Evolutionary conservation across 2,113 vertebrate genomes (phyloP).

Genomic region (Dolichotis patagonum): DNA sequence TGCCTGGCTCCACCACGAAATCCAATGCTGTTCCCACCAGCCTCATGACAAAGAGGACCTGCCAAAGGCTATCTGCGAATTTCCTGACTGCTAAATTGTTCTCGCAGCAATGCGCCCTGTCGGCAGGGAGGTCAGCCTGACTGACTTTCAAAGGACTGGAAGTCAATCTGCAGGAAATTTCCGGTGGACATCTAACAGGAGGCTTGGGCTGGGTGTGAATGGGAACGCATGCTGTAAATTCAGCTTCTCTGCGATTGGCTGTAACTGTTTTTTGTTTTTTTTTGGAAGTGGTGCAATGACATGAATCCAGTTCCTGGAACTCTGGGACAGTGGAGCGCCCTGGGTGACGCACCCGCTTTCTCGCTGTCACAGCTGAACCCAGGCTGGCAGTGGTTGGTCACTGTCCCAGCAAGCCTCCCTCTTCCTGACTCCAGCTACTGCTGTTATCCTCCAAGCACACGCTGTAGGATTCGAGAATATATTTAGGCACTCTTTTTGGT

Average conservation of each 20-base stretch:
- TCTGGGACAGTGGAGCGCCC: background rate
- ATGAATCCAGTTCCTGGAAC: background rate
- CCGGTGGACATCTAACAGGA: background rate
- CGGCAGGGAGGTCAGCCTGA: background rate
- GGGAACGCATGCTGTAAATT: background rate
- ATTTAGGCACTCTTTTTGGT: background rate
- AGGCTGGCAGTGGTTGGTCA: background rate
- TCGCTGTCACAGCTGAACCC: background rate
- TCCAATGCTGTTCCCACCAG: background rate
- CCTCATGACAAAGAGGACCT: background rate
- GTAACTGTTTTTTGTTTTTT: background rate
- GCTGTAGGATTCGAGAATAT: background rate
- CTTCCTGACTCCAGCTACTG: rapidly evolving
- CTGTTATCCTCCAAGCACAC: background rate
- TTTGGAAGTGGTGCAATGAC: background rate
- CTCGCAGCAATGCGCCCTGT: background rate
- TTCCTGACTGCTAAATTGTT: background rate
- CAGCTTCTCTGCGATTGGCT: background rate
- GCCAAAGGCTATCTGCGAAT: background rate
- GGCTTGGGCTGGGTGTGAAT: background rate
- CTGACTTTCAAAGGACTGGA: background rate
- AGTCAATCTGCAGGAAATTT: background rate
- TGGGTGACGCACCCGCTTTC: constrained; percentile 4
- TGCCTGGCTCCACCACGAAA: background rate
- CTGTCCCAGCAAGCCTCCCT: background rate